Evolutionary conservation across 2,113 vertebrate species (phyloP), one percentile per base, ranked within the genome.

Genomic region (Typhlomys cinereus): DNA sequence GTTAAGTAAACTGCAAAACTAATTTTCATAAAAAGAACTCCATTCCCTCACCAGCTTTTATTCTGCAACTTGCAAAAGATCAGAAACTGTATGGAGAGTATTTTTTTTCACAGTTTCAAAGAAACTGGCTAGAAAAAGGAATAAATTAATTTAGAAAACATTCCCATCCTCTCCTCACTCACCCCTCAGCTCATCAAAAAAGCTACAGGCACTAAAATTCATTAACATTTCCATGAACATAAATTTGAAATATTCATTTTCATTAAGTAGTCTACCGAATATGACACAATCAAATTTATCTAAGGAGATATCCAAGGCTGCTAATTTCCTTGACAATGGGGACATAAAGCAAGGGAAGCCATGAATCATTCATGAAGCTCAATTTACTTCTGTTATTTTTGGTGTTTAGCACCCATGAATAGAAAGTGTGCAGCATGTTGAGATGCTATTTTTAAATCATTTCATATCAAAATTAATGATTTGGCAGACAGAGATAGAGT

Each of bases 241-340:
- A 83, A 94, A 91, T 92, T 87, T 94, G 95, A 96, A 97, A 97
- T 92, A 91, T 94, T 95, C 94, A 88, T 96, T 96, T 97, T 97
- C 96, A 96, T 95, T 97, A 96, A 95, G 79, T 90, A 97, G 83
- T 89, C 76, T 71, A 83, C 71, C 92, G 59, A 82, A 93, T 86
- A 93, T 90, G 93, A 74, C 92, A 95, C 96, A 94, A 92, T 94
- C 95, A 96, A 78, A 94, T 93, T 96, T 96, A 62, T 97, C 95
- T 82, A 93, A 89, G 87, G 61, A 94, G 86, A 66, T 89, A 80
- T 91, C 93, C 14, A 52, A 34, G 89, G 95, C 57, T 93, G 74
- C 94, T 93, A 76, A 76, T 93, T 96, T 94, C 87, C 74, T 90
- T 95, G 94, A 94, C 94, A 82, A 76, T 36, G 36, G 66, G 76